These are phyloP conservation scores for Connochaetes taurinus DNA, from an alignment of 2,113 vertebrate genomes.

Conservation along the genomic window DNA sequence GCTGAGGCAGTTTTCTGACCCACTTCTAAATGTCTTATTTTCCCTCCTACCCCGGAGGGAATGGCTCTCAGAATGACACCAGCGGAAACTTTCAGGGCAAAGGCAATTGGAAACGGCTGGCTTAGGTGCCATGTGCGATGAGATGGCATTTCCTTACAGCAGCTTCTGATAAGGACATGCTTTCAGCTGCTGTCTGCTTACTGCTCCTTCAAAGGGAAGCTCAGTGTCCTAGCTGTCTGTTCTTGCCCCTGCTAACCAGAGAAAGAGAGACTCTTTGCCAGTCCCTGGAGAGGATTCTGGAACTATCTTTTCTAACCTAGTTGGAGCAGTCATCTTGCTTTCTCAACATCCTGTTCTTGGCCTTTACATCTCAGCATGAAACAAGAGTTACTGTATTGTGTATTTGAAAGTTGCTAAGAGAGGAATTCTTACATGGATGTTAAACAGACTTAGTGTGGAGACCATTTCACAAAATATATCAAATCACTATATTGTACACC, in stretches of 20 bases:
- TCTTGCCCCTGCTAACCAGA: not conserved
- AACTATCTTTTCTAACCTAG: not conserved
- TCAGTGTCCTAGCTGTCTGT: not conserved
- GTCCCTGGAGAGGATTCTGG: not conserved
- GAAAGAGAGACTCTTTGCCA: not conserved
- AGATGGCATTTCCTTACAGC: constrained; percentile 24
- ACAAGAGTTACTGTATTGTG: not conserved
- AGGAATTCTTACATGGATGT: not conserved
- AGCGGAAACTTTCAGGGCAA: not conserved
- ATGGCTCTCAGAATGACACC: not conserved
- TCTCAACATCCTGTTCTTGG: not conserved
- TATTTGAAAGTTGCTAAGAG: not conserved
- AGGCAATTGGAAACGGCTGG: not conserved
- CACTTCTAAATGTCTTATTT: not conserved
- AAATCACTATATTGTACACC: not conserved
- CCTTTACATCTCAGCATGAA: not conserved
- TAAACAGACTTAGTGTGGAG: not conserved
- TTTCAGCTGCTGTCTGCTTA: not conserved
- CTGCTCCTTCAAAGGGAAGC: not conserved
- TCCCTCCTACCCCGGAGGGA: not conserved
- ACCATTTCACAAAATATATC: not conserved
- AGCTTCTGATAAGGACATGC: not conserved
- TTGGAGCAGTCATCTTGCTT: not conserved
- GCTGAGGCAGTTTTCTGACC: not conserved
- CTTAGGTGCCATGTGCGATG: not conserved